phyloP scores from a whole-genome alignment of 2,797 vertebrate species.

The Cossypha heuglini region DNA sequence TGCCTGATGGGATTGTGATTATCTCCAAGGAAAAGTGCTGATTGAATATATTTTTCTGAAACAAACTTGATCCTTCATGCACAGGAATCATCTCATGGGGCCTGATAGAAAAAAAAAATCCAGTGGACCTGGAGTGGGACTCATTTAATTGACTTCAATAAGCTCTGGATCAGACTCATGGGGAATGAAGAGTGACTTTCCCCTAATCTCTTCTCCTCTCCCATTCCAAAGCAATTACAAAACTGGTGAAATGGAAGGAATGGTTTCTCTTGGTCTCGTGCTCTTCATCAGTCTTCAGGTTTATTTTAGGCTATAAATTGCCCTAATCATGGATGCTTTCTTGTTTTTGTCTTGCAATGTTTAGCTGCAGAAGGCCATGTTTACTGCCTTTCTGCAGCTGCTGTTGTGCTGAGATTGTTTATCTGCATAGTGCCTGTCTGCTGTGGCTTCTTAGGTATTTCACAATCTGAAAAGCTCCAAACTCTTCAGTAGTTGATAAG shows the following conservation, averaged over 20 bases:
- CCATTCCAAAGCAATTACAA: slow-evolving; percentile 16
- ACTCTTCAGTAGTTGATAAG: slow-evolving; percentile 39
- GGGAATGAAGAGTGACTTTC: slow-evolving; percentile 36
- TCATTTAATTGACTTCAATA: slow-evolving; percentile 27
- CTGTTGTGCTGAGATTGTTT: slow-evolving; percentile 59
- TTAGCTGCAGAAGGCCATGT: slow-evolving; percentile 63
- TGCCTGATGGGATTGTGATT: neutral
- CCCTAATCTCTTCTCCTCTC: slow-evolving; percentile 4
- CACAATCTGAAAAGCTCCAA: slow-evolving; percentile 55
- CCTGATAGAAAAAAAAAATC: slow-evolving; percentile 25
- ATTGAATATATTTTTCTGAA: neutral
- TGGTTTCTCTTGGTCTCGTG: slow-evolving; percentile 33
- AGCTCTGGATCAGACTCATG: slow-evolving; percentile 12
- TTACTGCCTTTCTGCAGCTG: slow-evolving; percentile 64
- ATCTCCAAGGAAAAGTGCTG: neutral
- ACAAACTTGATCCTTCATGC: neutral
- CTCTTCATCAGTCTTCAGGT: slow-evolving; percentile 28
- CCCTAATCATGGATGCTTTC: slow-evolving; percentile 13
- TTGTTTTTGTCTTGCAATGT: slow-evolving; percentile 56
- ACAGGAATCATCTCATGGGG: neutral
- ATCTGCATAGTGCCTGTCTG: slow-evolving; percentile 49
- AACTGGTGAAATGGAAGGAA: slow-evolving; percentile 36
- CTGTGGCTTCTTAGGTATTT: slow-evolving; percentile 55
- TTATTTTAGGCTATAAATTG: slow-evolving; percentile 61
- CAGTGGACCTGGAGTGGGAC: neutral